These are phyloP conservation scores for Mayetiola destructor DNA, from an alignment of 2,888 invertebrate species.

Conservation along the genomic window DNA sequence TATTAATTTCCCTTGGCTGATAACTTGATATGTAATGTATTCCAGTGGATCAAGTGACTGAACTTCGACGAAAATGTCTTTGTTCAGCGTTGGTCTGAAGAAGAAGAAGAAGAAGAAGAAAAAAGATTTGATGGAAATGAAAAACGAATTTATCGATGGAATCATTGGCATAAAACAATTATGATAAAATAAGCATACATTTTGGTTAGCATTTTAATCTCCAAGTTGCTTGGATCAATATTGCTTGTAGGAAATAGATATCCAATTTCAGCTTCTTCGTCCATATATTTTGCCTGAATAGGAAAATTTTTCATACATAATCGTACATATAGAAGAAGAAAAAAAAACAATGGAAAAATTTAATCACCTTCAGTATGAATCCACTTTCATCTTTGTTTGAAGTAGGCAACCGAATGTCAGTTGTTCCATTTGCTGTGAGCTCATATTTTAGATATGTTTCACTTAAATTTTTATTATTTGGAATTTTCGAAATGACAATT, in stretches of 20 bases:
- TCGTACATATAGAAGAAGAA: too few relatives aligned
- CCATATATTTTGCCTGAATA: slow-evolving; percentile 4
- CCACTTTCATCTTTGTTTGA: slow-evolving; percentile 2
- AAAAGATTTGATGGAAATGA: too few relatives aligned
- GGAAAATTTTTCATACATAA: neutral
- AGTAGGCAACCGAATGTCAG: neutral
- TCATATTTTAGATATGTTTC: neutral
- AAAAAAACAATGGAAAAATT: too few relatives aligned
- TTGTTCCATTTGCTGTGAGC: neutral
- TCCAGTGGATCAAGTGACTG: slow-evolving; percentile 48
- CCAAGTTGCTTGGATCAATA: neutral
- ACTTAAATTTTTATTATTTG: slow-evolving; percentile 1
- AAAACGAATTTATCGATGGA: neutral
- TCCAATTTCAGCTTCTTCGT: neutral
- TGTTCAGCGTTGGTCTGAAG: slow-evolving; percentile 31
- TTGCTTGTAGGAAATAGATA: slow-evolving; percentile 3
- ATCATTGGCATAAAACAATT: slow-evolving; percentile 13
- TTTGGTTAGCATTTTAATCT: slow-evolving; percentile 7
- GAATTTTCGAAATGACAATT: slow-evolving; percentile 7
- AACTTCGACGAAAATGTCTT: neutral
- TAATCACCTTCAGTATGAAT: slow-evolving; percentile 6
- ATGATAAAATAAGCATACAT: neutral
- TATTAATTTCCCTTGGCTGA: slow-evolving; percentile 59
- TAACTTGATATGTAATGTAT: slow-evolving; percentile 57
- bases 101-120: slow-evolving; percentile 19